Percentiles rank a stretch among this genome's conserved stretches.
Evolutionary conservation across 2,797 vertebrate species (phyloP).

Genomic region (Trichosurus vulpecula): DNA sequence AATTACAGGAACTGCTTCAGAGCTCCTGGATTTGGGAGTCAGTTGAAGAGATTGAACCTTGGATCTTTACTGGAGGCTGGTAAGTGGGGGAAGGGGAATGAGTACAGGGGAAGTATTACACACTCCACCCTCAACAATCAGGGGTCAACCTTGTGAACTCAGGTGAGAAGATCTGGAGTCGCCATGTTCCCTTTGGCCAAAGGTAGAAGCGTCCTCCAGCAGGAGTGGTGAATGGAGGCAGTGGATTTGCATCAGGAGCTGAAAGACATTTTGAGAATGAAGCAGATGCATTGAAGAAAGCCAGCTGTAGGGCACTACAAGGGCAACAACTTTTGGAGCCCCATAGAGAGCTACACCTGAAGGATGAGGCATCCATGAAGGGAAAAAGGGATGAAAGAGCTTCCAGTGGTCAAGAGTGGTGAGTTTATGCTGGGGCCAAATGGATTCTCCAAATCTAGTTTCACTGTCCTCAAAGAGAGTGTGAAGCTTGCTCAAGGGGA

Average conservation of each 20-base stretch:
- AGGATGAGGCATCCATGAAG: background rate
- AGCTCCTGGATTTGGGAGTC: background rate
- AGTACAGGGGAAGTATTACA: background rate
- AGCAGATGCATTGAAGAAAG: background rate
- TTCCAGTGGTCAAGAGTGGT: background rate
- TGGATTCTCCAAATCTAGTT: background rate
- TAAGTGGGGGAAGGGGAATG: background rate
- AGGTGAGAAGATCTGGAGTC: background rate
- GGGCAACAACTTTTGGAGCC: background rate
- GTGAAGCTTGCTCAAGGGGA: background rate
- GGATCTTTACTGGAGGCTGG: background rate
- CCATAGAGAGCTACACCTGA: background rate
- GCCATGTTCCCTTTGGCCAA: background rate
- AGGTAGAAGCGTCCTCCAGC: background rate
- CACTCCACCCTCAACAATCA: background rate
- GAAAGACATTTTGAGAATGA: background rate
- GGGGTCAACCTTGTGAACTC: background rate
- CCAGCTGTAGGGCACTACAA: background rate
- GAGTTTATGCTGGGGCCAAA: background rate
- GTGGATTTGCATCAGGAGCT: background rate
- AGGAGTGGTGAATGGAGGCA: background rate
- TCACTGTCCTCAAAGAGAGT: background rate
- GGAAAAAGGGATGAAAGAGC: background rate
- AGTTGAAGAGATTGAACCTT: background rate
- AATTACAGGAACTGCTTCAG: background rate